Evolutionary conservation across 2,113 vertebrate genomes (phyloP).

Genomic region (Antigone vipio): DNA sequence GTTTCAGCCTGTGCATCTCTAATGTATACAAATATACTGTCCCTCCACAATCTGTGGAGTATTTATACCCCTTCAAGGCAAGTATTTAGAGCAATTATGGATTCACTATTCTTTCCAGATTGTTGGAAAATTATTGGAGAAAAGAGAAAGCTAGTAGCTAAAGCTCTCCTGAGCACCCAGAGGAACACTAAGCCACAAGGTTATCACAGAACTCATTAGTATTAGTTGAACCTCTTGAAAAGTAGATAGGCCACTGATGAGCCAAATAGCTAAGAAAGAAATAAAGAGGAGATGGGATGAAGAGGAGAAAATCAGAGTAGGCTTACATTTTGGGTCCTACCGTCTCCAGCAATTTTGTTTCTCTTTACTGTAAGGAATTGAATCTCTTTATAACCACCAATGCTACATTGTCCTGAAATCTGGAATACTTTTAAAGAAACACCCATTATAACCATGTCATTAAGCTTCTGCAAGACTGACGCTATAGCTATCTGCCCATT

Average conservation of each 20-base stretch:
- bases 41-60: background rate
- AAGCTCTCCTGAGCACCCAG: background rate
- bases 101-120: background rate
- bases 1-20: background rate
- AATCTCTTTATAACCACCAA: background rate
- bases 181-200: background rate
- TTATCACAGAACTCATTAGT: background rate
- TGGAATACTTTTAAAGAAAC: background rate
- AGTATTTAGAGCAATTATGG: background rate
- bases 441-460: fast-evolving
- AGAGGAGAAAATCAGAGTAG: background rate
- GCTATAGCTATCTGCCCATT: background rate
- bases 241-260: background rate
- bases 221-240: background rate
- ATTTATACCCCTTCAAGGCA: background rate
- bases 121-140: background rate
- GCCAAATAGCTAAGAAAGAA: background rate
- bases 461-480: background rate
- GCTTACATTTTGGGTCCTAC: fast-evolving
- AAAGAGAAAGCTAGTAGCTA: background rate
- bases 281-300: background rate
- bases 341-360: background rate
- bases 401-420: background rate
- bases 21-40: background rate
- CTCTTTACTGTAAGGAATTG: background rate